These are phyloP conservation scores for Lanius collurio DNA, from an alignment of 2,113 vertebrate genomes.

Conservation along the genomic window DNA sequence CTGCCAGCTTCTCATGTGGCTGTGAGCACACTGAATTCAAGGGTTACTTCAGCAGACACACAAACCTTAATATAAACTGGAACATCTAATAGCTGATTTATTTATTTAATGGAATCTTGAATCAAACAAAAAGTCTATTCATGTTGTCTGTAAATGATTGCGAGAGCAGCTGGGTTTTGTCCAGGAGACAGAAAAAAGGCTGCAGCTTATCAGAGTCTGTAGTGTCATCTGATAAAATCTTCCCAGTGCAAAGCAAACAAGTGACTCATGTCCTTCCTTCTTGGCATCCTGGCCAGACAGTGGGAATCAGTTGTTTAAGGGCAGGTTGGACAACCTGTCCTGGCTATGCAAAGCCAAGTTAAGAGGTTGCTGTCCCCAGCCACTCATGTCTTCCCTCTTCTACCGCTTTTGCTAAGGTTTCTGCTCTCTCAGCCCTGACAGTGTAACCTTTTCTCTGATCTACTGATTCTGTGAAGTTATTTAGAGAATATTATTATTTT, in stretches of 20 bases:
- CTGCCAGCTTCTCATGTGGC: neutral
- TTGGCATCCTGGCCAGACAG: neutral
- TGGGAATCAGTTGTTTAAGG: conserved; percentile 36
- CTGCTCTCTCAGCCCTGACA: neutral
- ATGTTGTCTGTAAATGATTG: conserved; percentile 68
- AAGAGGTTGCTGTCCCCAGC: neutral
- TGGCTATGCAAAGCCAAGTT: neutral
- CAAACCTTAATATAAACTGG: conserved; percentile 40
- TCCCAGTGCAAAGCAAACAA: conserved; percentile 42
- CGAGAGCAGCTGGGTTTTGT: conserved; percentile 48
- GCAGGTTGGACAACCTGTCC: conserved; percentile 33
- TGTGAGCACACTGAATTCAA: neutral
- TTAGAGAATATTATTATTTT: neutral
- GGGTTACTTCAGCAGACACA: conserved; percentile 26
- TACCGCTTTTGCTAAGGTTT: neutral
- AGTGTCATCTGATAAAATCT: conserved; percentile 68
- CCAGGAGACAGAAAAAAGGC: conserved; percentile 55
- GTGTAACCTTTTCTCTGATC: neutral
- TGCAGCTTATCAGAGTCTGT: conserved; percentile 52
- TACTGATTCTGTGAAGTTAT: neutral
- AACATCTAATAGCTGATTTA: conserved; percentile 63
- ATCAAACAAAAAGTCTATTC: conserved; percentile 64
- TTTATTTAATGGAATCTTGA: conserved; percentile 57
- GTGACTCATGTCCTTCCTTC: conserved; percentile 62
- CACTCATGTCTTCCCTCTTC: neutral